Conservation (phyloP, 1,140 invertebrate genomes). For the Anastrepha obliqua region DNA sequence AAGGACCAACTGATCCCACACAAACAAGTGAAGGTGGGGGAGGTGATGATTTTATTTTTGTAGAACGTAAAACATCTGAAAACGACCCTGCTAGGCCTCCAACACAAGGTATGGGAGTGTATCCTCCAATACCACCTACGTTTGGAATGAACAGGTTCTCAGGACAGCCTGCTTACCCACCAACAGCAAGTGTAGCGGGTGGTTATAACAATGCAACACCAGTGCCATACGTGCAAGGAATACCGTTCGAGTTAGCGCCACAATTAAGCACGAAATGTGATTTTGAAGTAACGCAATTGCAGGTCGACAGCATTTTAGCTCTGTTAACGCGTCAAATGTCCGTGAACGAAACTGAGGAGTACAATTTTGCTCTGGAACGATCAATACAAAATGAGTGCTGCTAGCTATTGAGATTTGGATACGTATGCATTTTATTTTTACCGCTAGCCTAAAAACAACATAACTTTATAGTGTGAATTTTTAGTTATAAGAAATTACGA, state of each 20-base stretch:
- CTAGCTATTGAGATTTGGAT: slow-evolving; percentile 20
- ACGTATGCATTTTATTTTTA: neutral
- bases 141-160: slow-evolving; percentile 59
- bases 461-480: neutral
- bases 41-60: slow-evolving; percentile 69
- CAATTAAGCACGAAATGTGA: slow-evolving; percentile 63
- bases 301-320: slow-evolving; percentile 69
- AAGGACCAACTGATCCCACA: slow-evolving; percentile 63
- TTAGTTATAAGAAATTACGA: slow-evolving; percentile 5
- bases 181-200: neutral
- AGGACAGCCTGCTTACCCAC: slow-evolving; percentile 53
- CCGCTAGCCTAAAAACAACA: neutral
- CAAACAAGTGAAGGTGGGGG: slow-evolving; percentile 58
- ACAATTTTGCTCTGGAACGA: slow-evolving; percentile 68
- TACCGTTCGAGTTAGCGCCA: slow-evolving; percentile 70
- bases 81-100: slow-evolving; percentile 54
- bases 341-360: slow-evolving; percentile 66
- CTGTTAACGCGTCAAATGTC: slow-evolving; percentile 69
- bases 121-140: slow-evolving; percentile 66
- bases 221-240: slow-evolving; percentile 68
- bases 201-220: slow-evolving; percentile 55
- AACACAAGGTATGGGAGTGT: slow-evolving; percentile 58
- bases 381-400: slow-evolving; percentile 70
- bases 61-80: slow-evolving; percentile 64
- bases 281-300: slow-evolving; percentile 63